Evolutionary conservation across 2,797 vertebrate genomes (phyloP), one percentile per base, ranked within the genome.

Genomic region (Tapera naevia): DNA sequence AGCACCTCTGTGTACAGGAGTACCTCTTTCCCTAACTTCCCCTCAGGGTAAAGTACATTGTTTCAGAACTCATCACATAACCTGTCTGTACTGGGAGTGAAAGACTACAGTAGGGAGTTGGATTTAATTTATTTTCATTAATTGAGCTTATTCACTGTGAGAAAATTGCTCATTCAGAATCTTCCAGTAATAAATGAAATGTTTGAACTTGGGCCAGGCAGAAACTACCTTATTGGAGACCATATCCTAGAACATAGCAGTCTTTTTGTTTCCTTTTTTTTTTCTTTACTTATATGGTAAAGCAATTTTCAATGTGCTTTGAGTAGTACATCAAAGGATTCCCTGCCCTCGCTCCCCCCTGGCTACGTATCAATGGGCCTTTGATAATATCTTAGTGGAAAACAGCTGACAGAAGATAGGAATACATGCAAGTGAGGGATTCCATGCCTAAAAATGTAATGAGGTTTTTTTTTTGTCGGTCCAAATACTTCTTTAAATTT

Each of bases 51-150:
- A 86, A 96, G 83, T 93, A 82, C 70, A 0, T 88, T 93, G 72
- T 79, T 95, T 94, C 72, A 91, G 85, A 84, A 92, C 81, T 82
- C 72, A 51, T 89, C 81, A 27, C 39, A 17, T 91, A 73, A 51
- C 72, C 82, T 94, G 66, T 69, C 43, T 2, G 1, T 93, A 66
- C 35, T 81, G 80, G 80, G 61, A 95, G 54, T 81, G 85, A 75
- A 93, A 94, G 37, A 19, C 89, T 86, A 51, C 75, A 91, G 43
- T 23, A 95, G 85, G 73, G 76, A 92, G 73, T 86, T 92, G 24
- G 17, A 41, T 87, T 89, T 95, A 60, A 70, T 88, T 93, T 93
- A 51, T 95, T 93, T 92, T 88, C 39, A 19, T 92, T 93, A 95
- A 81, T 75, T 75, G 73, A 94, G 25, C 17, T 83, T 86, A 81